Base-by-base conservation (phyloP, 1,140 invertebrate genomes). In the Apis florea region DNA sequence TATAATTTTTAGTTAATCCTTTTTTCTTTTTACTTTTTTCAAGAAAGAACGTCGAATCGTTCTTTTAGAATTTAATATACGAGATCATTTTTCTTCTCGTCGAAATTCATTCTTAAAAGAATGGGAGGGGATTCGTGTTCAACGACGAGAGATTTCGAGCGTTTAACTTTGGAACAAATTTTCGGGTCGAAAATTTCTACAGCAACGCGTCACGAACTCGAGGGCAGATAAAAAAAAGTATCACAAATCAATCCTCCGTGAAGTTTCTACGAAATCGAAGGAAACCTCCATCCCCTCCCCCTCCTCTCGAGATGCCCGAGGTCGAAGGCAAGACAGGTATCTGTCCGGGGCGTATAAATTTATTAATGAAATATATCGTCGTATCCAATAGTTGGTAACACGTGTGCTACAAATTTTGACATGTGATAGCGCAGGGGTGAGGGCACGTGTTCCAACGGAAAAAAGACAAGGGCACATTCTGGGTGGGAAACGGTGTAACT, bases 381-480 rank as follows among this genome's bases (percentile, higher is more conserved):
- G 31, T 63, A 63, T 31, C 73, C 53, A 83, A 86, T 86, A 85
- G 85, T 77, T 67, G 75, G 53, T 76, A 86, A 70, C 85, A 86
- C 84, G 81, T 86, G 85, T 75, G 76, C 85, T 79, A 86, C 84
- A 86, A 86, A 86, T 86, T 86, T 86, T 86, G 85, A 86, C 85
- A 73, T 73, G 84, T 83, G 85, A 86, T 86, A 86, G 75, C 5
- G 31, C 69, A 63, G 74, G 71, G 51, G 71, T 69, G 59, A 81
- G 71, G 54, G 85, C 84, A 86, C 70, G 81, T 86, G 85, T 86
- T 86, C 77, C 85, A 80, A 40, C 64, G 84, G 6, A 40, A 74
- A 81, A 59, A 84, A 87, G 85, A 87, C 85, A 86, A 79, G 77
- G 73, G 85, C 77, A 87, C 85, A 87, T 87, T 86, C 85, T 80